Evolutionary conservation across 2,113 vertebrate species (phyloP).

Genomic region (Eolophus roseicapilla): DNA sequence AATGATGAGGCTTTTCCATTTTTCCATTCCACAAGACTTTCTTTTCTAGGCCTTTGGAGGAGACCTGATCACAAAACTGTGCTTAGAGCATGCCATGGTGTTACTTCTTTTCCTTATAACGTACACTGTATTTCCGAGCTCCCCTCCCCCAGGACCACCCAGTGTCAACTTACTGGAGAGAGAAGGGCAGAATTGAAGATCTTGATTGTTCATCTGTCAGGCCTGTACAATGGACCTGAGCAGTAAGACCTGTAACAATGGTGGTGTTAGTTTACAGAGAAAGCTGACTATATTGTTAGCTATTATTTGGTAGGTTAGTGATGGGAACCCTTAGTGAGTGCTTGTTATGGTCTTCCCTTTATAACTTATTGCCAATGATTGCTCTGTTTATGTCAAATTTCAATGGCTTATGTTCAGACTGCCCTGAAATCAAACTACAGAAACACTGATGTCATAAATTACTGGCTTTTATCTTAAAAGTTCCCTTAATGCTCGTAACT

Average conservation of each 20-base stretch:
- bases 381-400: neutral
- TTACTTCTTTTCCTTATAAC: neutral
- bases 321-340: neutral
- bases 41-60: neutral
- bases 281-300: neutral
- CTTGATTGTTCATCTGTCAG: neutral
- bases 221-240: neutral
- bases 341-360: neutral
- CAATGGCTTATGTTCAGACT: neutral
- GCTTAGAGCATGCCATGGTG: neutral
- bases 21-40: neutral
- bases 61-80: neutral
- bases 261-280: neutral
- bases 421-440: neutral
- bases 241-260: neutral
- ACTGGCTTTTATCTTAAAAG: neutral
- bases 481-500: neutral
- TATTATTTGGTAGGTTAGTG: neutral
- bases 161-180: accelerated
- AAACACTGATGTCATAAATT: neutral
- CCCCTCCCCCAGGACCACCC: neutral
- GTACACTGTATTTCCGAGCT: accelerated
- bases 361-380: neutral
- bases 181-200: neutral
- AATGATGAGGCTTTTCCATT: neutral